Conservation (phyloP, 2,888 invertebrate genomes). For the Agrochola lychnidis region DNA sequence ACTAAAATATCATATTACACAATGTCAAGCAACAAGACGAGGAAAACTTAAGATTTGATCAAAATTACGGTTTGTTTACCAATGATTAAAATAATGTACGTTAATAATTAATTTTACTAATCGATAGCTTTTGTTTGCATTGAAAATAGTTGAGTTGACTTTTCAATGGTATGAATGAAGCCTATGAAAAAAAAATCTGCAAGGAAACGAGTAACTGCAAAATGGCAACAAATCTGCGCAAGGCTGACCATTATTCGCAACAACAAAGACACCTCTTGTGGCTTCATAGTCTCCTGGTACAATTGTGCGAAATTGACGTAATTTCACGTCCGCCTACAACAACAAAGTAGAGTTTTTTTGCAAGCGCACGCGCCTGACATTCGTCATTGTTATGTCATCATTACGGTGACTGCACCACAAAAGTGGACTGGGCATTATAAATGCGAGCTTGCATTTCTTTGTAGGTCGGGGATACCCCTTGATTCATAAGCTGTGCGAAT, state of each 20-base stretch:
- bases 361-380: constrained; percentile 82
- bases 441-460: constrained; percentile 79
- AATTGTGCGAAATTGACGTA: constrained; percentile 90
- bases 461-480: constrained; percentile 87
- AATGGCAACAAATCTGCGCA: constrained; percentile 30
- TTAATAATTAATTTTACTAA: constrained; percentile 6
- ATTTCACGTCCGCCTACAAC: constrained; percentile 82
- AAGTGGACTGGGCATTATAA: constrained; percentile 81
- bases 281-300: constrained; percentile 82
- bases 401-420: constrained; percentile 85
- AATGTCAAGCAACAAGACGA: constrained; percentile 40
- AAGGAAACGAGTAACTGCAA: background rate
- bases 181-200: background rate
- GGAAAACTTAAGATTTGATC: constrained; percentile 57
- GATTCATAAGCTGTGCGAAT: constrained; percentile 81
- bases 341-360: constrained; percentile 79
- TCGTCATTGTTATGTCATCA: constrained; percentile 86
- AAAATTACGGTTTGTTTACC: constrained; percentile 50
- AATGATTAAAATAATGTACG: constrained; percentile 10
- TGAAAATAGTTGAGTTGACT: background rate
- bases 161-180: background rate
- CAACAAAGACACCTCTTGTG: constrained; percentile 76
- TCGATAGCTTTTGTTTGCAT: constrained; percentile 6
- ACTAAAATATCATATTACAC: constrained; percentile 47
- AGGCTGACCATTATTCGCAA: constrained; percentile 69